These are phyloP conservation scores for Bruchidius siliquastri DNA, from an alignment of 2,888 invertebrate species.

Conservation along the genomic window DNA sequence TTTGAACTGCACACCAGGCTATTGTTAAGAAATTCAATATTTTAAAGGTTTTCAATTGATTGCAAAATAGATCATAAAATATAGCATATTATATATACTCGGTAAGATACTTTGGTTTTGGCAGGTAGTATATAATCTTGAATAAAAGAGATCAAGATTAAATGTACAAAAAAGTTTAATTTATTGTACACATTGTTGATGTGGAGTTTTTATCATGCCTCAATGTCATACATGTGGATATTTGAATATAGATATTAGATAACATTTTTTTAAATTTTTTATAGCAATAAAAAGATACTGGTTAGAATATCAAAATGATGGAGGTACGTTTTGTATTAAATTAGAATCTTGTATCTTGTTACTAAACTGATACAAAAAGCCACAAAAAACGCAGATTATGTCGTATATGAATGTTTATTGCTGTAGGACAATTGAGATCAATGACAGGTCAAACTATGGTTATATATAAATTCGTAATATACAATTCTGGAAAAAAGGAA, in stretches of 20 bases:
- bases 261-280: no score
- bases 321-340: no score
- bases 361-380: background rate
- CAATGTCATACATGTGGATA: background rate
- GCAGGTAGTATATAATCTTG: background rate
- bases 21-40: no score
- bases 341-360: background rate
- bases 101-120: no score
- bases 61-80: no score
- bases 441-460: background rate
- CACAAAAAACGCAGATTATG: background rate
- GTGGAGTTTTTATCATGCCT: background rate
- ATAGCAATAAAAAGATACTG: no score
- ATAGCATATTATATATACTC: no score
- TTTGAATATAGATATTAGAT: no score
- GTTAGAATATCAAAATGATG: no score
- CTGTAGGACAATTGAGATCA: background rate
- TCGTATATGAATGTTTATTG: background rate
- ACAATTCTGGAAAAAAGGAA: no score
- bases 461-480: background rate
- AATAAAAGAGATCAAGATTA: background rate
- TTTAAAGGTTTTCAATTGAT: no score
- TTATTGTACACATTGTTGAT: background rate
- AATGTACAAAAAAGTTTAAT: background rate
- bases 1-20: no score